Conservation (phyloP, 2,113 vertebrate genomes). For the Carollia perspicillata region DNA sequence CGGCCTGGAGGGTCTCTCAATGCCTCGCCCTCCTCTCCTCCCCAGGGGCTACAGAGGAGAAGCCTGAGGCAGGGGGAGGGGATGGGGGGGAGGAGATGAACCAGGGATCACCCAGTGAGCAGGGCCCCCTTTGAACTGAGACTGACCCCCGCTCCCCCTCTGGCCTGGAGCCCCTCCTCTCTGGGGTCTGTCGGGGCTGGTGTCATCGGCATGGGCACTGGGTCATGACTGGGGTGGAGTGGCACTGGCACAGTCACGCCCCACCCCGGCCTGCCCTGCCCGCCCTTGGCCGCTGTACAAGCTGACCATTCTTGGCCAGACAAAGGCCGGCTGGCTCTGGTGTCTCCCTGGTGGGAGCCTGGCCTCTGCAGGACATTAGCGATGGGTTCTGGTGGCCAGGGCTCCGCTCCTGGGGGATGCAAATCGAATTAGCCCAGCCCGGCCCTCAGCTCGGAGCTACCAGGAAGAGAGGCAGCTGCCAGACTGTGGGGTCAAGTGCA, state of each 20-base stretch:
- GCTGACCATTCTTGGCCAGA: slow-evolving; percentile 66
- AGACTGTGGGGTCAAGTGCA: background rate
- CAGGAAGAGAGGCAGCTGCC: background rate
- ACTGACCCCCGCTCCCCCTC: background rate
- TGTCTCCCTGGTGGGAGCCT: slow-evolving; percentile 42
- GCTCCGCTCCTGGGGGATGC: background rate
- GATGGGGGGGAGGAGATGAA: background rate
- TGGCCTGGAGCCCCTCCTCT: background rate
- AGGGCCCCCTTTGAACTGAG: background rate
- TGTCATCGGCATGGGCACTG: background rate
- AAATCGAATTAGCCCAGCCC: slow-evolving; percentile 51
- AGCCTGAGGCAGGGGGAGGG: background rate
- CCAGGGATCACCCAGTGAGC: background rate
- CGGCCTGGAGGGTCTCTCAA: background rate
- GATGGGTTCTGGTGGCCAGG: background rate
- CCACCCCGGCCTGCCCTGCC: background rate
- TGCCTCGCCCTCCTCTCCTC: background rate
- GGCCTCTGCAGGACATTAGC: slow-evolving; percentile 40
- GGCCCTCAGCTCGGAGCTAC: background rate
- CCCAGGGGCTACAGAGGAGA: background rate
- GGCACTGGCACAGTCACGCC: background rate
- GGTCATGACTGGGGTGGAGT: background rate
- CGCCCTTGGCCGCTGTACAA: slow-evolving; percentile 27
- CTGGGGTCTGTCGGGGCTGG: background rate
- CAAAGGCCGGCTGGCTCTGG: slow-evolving; percentile 64